Conservation (phyloP, 1,140 invertebrate species). For the Dysdera silvatica region DNA sequence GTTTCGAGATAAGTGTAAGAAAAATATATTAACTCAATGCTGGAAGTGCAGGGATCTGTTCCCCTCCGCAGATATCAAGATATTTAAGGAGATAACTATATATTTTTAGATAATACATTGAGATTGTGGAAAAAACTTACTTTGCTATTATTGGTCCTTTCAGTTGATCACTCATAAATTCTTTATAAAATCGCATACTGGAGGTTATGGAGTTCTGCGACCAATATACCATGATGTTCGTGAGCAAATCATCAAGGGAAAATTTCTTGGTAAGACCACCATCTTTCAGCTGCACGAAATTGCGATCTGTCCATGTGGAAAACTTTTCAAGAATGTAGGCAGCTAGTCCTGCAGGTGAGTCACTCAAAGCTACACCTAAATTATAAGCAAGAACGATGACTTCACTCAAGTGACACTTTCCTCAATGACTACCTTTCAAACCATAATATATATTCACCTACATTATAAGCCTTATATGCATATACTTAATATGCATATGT, state of each 20-base stretch:
- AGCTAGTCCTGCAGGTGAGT: conserved; percentile 62
- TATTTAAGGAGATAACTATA: too few species aligned
- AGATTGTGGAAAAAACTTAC: conserved; percentile 10
- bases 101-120: too few species aligned
- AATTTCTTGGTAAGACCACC: conserved; percentile 61
- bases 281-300: conserved; percentile 48
- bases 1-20: too few species aligned
- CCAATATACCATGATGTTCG: conserved; percentile 87
- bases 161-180: conserved; percentile 40
- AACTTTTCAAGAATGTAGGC: conserved; percentile 81
- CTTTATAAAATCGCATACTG: conserved; percentile 65
- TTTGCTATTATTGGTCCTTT: background rate
- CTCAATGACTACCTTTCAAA: too few species aligned
- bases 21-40: too few species aligned
- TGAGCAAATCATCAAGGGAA: conserved; percentile 64
- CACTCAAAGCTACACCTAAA: conserved; percentile 53
- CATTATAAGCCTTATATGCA: too few species aligned
- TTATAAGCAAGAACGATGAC: too few species aligned
- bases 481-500: too few species aligned
- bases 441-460: too few species aligned
- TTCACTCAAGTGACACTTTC: too few species aligned
- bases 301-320: conserved; percentile 42
- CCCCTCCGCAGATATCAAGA: too few species aligned
- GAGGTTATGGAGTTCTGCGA: conserved; percentile 64
- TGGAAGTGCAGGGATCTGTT: too few species aligned